phyloP scores from a whole-genome alignment of 53 echinoderm and acorn worm genomes.

The Antedon mediterranea region DNA sequence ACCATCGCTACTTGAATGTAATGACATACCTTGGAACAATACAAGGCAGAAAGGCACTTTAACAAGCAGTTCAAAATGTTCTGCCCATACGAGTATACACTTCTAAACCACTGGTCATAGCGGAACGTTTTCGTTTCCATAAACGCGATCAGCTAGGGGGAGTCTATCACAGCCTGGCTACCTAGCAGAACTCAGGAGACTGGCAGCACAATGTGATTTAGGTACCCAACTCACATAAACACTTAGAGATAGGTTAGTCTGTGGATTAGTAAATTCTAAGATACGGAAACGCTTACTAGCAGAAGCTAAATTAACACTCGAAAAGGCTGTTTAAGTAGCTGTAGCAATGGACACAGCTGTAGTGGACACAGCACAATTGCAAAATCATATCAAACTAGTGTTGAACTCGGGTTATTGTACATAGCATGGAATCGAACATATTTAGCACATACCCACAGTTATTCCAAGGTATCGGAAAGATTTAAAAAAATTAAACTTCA shows the following conservation, averaged over 20 bases:
- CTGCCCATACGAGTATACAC: too few relatives aligned
- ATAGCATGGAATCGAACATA: not conserved
- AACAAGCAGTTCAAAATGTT: too few relatives aligned
- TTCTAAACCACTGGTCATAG: slow-evolving; percentile 5
- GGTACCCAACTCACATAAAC: not conserved
- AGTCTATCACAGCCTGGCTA: too few relatives aligned
- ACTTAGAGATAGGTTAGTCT: slow-evolving; percentile 9
- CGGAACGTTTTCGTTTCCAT: slow-evolving; percentile 5
- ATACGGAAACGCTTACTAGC: slow-evolving; percentile 13
- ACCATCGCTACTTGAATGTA: not conserved
- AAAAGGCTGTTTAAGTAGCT: slow-evolving; percentile 8
- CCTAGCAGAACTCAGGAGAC: slow-evolving; percentile 4
- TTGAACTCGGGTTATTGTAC: too few relatives aligned
- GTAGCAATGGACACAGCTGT: slow-evolving; percentile 9
- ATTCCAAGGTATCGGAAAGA: not conserved
- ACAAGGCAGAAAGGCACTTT: too few relatives aligned
- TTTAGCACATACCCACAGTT: not conserved
- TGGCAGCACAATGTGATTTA: slow-evolving; percentile 6
- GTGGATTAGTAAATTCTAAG: slow-evolving; percentile 7
- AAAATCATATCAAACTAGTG: too few relatives aligned
- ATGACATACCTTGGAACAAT: not conserved
- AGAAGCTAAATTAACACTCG: not conserved
- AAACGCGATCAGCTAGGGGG: slow-evolving; percentile 4
- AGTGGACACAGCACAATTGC: slow-evolving; percentile 3
- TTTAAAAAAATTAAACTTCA: not conserved